phyloP scores from a whole-genome alignment of 2,888 invertebrate species.

The Troides oblongomaculatus region DNA sequence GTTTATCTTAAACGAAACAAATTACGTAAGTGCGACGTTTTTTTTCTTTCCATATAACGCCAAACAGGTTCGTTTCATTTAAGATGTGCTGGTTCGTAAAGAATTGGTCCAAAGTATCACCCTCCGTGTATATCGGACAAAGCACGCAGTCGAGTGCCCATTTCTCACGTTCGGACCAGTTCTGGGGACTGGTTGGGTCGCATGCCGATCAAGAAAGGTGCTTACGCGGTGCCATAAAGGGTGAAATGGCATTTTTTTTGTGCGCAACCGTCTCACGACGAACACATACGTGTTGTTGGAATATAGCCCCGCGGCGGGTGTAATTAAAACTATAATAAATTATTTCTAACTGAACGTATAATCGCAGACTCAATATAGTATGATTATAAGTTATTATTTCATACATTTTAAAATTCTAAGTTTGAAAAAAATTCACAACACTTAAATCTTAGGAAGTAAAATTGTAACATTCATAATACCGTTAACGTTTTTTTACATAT shows the following conservation, averaged over 20 bases:
- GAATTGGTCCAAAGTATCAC: constrained; percentile 51
- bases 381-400: not conserved
- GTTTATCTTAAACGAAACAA: not conserved
- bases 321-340: constrained; percentile 48
- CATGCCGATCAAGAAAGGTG: constrained; percentile 73
- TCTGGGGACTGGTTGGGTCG: constrained; percentile 58
- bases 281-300: constrained; percentile 45
- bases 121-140: constrained; percentile 58
- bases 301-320: constrained; percentile 50
- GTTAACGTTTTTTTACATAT: no score
- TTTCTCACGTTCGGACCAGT: constrained; percentile 73
- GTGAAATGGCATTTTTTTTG: constrained; percentile 61
- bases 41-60: no score
- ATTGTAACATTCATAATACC: no score
- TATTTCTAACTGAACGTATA: not conserved
- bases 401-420: not conserved
- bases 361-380: not conserved
- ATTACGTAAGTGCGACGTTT: no score
- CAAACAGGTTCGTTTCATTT: no score
- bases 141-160: constrained; percentile 51
- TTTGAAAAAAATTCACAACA: not conserved
- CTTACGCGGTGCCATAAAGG: constrained; percentile 67
- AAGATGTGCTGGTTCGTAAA: constrained; percentile 30
- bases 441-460: no score
- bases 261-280: constrained; percentile 50